Base-by-base conservation (phyloP, 2,888 invertebrate species). In the Zaprionus bogoriensis region DNA sequence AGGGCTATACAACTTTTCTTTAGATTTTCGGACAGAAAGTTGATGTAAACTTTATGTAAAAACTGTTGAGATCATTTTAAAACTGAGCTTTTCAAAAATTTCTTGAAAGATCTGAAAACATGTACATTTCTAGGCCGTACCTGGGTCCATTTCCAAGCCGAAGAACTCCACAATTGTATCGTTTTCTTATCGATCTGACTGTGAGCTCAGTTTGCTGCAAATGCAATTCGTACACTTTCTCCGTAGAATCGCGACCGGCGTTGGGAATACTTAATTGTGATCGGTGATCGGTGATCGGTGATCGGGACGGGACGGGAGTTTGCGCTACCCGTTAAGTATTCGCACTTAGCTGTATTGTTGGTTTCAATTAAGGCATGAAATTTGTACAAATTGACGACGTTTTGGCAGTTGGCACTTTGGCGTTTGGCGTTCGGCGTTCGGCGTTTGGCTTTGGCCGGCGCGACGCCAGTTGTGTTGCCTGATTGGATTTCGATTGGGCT, bases 301-400 rank as follows among this genome's bases (percentile, higher is more conserved):
- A 36, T 9, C 5, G 1, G 20, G 10, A 19, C n/a, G n/a, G n/a
- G 28, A 28, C 6, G 30, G 41, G 9, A 12, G 41, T 23, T 3
- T 6, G 12, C 17, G 17, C 57, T 68, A 69, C 46, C 67, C 70
- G 80, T 75, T 83, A 77, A 77, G 62, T 80, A 75, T 66, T 77
- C 73, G 65, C 81, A 80, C 84, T 83, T 77, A 77, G 65, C 55
- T 64, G 54, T 83, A 73, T 83, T 80, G 81, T 83, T 77, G 64
- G 78, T 80, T 80, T 81, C 78, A 84, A 82, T 85, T 82, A 81
- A 77, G 80, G 82, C 82, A 85, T 84, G 77, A 79, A 81, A 84
- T 81, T 84, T 71, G 62, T 74, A 72, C 83, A 83, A 79, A 83
- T 83, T 79, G 75, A 65, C 44, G 72, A 42, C 72, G 53, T 36